Evolutionary conservation across 37 sponge, comb jelly and placozoan species (phyloP).

Genomic region (Amphimedon queenslandica): DNA sequence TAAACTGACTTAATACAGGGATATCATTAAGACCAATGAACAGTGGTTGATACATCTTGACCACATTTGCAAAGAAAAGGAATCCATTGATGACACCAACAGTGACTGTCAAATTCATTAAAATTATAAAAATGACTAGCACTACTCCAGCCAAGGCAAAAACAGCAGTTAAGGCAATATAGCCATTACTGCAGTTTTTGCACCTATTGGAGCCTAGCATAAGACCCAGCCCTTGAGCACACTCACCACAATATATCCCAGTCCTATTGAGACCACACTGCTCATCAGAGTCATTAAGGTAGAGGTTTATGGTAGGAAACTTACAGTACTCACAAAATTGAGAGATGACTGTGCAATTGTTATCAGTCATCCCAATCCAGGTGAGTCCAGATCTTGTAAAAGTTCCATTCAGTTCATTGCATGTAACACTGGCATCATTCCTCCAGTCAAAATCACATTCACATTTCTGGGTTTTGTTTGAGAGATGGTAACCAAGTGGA

Average conservation of each 20-base stretch:
- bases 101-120: conserved; percentile 20
- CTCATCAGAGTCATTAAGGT: conserved; percentile 10
- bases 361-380: conserved; percentile 89
- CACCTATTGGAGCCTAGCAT: conserved; percentile 41
- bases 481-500: too few relatives aligned
- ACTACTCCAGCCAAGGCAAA: conserved; percentile 23
- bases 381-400: conserved; percentile 71
- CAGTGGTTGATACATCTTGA: too few relatives aligned
- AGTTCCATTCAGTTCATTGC: too few relatives aligned
- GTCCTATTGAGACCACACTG: conserved; percentile 21
- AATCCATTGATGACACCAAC: conserved; percentile 41
- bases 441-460: too few relatives aligned
- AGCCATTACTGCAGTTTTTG: conserved; percentile 10
- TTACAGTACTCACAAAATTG: too few relatives aligned
- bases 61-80: too few relatives aligned
- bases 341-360: too few relatives aligned
- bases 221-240: conserved; percentile 16
- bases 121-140: conserved; percentile 8
- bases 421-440: too few relatives aligned
- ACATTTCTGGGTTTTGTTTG: too few relatives aligned
- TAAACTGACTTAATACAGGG: too few relatives aligned
- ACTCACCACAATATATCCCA: conserved; percentile 37
- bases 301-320: too few relatives aligned
- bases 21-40: too few relatives aligned
- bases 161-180: background rate